phyloP scores from a whole-genome alignment of 1,140 invertebrate genomes.

The Diabrotica undecimpunctata region DNA sequence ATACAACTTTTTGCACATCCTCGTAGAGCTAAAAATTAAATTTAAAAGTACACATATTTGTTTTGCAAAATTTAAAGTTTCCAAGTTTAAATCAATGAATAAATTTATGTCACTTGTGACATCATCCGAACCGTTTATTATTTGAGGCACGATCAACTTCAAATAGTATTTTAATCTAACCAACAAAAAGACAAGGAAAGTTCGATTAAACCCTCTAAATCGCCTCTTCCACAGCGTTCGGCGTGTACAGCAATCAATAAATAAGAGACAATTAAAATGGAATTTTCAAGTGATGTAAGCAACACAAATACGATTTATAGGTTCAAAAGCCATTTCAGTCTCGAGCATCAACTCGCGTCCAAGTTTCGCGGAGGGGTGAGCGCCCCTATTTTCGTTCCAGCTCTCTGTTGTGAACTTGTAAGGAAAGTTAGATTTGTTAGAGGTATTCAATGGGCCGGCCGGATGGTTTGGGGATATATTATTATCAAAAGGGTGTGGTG shows the following conservation, averaged over 20 bases:
- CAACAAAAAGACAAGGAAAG: no score
- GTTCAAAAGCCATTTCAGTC: constrained; percentile 2
- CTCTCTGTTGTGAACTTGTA: background rate
- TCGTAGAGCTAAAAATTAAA: no score
- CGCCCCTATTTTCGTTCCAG: background rate
- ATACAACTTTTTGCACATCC: no score
- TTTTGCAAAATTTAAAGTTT: no score
- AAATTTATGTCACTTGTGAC: no score
- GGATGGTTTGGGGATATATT: constrained; percentile 2
- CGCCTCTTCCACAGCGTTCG: no score
- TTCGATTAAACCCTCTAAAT: no score
- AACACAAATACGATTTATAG: constrained; percentile 2
- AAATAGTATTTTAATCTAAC: no score
- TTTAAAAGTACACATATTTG: no score
- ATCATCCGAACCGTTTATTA: no score
- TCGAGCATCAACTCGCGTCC: background rate
- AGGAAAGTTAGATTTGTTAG: background rate
- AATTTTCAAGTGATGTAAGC: constrained; percentile 2
- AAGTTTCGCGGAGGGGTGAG: background rate
- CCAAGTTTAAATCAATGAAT: no score
- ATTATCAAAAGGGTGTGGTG: background rate
- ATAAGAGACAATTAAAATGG: constrained; percentile 1
- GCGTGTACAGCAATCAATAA: background rate
- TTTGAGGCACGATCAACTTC: no score
- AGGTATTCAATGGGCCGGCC: background rate